Conservation (phyloP, 2,888 invertebrate genomes). For the Ceratothoa steindachneri region DNA sequence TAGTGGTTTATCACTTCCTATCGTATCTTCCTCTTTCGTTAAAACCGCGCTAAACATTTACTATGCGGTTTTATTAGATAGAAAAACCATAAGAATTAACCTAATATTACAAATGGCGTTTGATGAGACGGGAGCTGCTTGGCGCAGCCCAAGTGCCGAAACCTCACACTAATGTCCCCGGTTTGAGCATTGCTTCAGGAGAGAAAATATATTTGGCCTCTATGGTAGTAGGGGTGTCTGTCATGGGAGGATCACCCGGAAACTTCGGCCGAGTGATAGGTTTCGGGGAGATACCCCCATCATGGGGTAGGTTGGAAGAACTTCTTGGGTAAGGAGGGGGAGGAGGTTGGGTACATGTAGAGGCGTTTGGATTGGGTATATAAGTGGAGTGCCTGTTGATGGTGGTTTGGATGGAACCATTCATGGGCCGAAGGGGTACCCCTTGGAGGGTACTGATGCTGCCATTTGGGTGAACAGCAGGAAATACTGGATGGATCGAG, state of each 20-base stretch:
- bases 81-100: too few species aligned
- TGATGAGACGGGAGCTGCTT: too few species aligned
- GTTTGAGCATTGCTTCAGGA: slow-evolving; percentile 45
- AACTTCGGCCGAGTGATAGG: neutral
- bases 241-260: neutral
- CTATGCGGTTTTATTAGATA: too few species aligned
- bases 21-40: too few species aligned
- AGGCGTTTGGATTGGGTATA: neutral
- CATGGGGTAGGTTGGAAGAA: neutral
- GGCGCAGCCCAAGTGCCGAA: neutral
- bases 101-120: too few species aligned
- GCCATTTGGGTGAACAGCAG: neutral
- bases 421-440: neutral
- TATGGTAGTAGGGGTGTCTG: neutral
- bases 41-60: too few species aligned
- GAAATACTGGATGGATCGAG: neutral
- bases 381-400: neutral
- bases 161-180: slow-evolving; percentile 44
- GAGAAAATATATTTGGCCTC: slow-evolving; percentile 43
- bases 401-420: neutral
- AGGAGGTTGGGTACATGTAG: slow-evolving; percentile 3
- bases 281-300: neutral
- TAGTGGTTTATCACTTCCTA: too few species aligned
- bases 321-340: slow-evolving; percentile 5
- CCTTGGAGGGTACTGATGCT: neutral